A percentile compares a stretch with the other conserved stretches of the same genome.
phyloP scores from a whole-genome alignment of 1,140 invertebrate species.

The Neotoxoptera formosana region DNA sequence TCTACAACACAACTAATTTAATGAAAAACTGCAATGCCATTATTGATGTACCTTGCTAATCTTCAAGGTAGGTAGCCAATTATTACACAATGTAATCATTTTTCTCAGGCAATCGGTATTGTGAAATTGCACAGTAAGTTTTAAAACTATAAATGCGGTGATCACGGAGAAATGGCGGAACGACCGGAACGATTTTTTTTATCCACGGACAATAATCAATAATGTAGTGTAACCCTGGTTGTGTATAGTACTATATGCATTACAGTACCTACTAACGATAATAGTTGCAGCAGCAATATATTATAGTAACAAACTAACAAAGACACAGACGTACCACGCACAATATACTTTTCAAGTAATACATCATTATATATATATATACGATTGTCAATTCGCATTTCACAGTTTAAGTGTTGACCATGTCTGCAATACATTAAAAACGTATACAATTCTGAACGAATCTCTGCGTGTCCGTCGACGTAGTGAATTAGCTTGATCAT shows the following conservation, averaged over 20 bases:
- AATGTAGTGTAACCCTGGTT: neutral
- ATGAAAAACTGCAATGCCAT: neutral
- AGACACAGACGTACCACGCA: neutral
- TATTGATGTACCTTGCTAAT: neutral
- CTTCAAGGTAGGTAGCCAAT: neutral
- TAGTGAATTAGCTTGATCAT: neutral
- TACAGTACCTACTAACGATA: neutral
- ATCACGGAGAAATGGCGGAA: neutral
- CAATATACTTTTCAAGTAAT: neutral
- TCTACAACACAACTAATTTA: neutral
- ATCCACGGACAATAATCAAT: neutral
- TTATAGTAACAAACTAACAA: neutral
- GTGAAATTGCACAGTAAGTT: neutral
- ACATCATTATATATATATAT: neutral
- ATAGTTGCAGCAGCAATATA: neutral
- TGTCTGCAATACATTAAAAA: neutral
- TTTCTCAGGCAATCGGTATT: neutral
- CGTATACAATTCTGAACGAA: neutral
- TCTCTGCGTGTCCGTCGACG: neutral
- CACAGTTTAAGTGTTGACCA: neutral
- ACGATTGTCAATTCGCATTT: conserved; percentile 1
- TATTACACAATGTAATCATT: neutral
- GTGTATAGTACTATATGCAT: neutral
- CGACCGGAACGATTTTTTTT: neutral
- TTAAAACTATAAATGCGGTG: neutral